Percentiles rank a stretch among this genome's conserved stretches.
These are phyloP conservation scores for Neodiprion virginianus DNA, from an alignment of 1,140 invertebrate genomes.

Conservation along the genomic window DNA sequence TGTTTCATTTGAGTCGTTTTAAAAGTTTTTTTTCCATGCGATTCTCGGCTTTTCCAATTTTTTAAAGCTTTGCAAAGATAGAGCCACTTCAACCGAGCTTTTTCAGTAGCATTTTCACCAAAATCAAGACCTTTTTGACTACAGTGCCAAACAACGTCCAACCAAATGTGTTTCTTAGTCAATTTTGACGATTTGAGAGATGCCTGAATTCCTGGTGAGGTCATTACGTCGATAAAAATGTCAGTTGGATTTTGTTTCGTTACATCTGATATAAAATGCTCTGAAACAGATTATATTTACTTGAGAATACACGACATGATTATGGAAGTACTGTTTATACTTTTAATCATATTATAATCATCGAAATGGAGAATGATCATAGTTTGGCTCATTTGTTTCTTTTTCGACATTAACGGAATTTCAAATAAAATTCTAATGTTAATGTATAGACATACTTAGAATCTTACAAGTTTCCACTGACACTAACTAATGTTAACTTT, in stretches of 20 bases:
- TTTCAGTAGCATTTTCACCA: background rate
- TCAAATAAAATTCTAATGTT: no score
- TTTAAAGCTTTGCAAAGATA: background rate
- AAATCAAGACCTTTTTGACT: background rate
- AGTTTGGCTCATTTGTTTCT: no score
- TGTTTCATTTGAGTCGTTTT: background rate
- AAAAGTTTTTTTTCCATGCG: background rate
- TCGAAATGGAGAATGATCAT: no score
- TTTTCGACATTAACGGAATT: no score
- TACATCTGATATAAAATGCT: background rate
- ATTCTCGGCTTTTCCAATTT: background rate
- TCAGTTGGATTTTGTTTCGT: background rate
- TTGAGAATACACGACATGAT: background rate
- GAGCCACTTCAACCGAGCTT: background rate
- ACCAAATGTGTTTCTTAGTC: slow-evolving; percentile 1
- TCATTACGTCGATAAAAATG: slow-evolving; percentile 1
- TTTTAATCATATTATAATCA: no score
- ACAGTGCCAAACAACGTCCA: background rate
- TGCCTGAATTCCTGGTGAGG: background rate
- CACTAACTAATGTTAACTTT: background rate
- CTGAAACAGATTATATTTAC: background rate
- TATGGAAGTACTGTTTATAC: background rate
- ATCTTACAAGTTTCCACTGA: background rate
- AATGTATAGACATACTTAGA: background rate
- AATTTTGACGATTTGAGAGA: background rate